These are phyloP conservation scores for Drosophila maculinotata DNA, from an alignment of 2,888 invertebrate genomes.

Conservation along the genomic window DNA sequence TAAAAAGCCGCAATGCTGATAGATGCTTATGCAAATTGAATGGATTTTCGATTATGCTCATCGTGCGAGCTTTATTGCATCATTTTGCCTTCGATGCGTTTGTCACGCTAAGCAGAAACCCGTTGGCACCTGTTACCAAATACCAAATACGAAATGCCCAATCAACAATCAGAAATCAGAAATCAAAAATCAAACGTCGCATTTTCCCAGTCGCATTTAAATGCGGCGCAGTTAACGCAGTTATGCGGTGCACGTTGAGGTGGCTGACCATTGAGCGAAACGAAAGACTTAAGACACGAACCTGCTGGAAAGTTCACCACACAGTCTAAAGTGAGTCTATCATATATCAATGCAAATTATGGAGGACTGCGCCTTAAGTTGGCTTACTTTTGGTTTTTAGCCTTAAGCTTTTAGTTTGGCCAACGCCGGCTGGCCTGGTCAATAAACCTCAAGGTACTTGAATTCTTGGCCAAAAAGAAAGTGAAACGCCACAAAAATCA, in stretches of 20 bases:
- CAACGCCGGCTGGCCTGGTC: constrained; percentile 44
- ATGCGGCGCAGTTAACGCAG: constrained; percentile 56
- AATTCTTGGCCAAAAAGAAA: constrained; percentile 77
- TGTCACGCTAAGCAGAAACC: constrained; percentile 25
- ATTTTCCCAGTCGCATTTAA: constrained; percentile 52
- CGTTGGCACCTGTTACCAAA: constrained; percentile 64
- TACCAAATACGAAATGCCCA: neutral
- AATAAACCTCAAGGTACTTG: constrained; percentile 65
- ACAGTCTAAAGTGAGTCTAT: constrained; percentile 6
- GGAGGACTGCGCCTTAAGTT: constrained; percentile 11
- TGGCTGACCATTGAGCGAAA: constrained; percentile 59
- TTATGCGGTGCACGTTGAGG: constrained; percentile 30
- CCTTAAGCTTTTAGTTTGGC: constrained; percentile 12
- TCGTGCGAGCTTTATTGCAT: constrained; percentile 44
- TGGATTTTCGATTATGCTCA: constrained; percentile 18
- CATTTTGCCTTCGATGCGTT: constrained; percentile 44
- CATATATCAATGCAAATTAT: neutral
- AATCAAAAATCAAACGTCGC: constrained; percentile 13
- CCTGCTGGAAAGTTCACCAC: constrained; percentile 63
- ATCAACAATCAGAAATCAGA: constrained; percentile 15
- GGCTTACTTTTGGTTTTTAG: constrained; percentile 35
- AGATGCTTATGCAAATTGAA: constrained; percentile 20
- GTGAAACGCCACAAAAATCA: constrained; percentile 59
- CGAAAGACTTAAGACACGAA: constrained; percentile 74
- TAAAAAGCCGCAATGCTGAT: too few species aligned